Evolutionary conservation across 2,888 invertebrate species (phyloP), one percentile per base, ranked within the genome.

Genomic region (Pollenia griseotomentosa): DNA sequence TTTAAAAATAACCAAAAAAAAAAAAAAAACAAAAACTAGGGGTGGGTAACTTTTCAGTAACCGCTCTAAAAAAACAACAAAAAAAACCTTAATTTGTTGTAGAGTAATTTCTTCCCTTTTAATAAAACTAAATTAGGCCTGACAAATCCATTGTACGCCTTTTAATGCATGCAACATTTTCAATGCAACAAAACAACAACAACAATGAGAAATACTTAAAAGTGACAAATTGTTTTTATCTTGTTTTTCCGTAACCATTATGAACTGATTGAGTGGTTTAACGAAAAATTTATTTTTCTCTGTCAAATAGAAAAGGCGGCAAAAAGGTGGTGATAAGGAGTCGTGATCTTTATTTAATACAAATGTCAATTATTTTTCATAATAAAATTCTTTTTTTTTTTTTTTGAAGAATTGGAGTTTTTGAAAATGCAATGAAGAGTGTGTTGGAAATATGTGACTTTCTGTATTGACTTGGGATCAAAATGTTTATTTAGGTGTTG

Each of bases 111-210:
- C 53, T 51, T 68, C 77, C 83, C 75, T 77, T 33, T 77, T 46
- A 63, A 71, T 77, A 40, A 88, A 85, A 81, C 79, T 71, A 65
- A 89, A 89, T 89, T 85, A 71, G 75, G 88, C 89, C 75, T 85
- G 70, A 88, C 87, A 75, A 86, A 88, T 85, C 81, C 86, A 77
- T 53, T 81, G 79, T 61, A 75, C 86, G 85, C 85, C 87, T 79
- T 42, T 78, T 65, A 77, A 71, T 82, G 75, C 83, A 81, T 55
- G 65, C 80, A 59, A 51, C 71, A 74, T 68, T 74, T 51, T 57
- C 51, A 59, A 44, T 66, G 19, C 79, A 81, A 66, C 80, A 19
- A 48, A 59, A 57, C 48, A 80, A 71, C 59, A 59, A 78, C 53
- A 33, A 46, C n/a, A 42, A 51, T 57, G 19, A 51, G n/a, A 53